A percentile compares a stretch with the other conserved stretches of the same genome.
phyloP scores from a whole-genome alignment of 2,797 vertebrate species.

The Cheirogaleus major region DNA sequence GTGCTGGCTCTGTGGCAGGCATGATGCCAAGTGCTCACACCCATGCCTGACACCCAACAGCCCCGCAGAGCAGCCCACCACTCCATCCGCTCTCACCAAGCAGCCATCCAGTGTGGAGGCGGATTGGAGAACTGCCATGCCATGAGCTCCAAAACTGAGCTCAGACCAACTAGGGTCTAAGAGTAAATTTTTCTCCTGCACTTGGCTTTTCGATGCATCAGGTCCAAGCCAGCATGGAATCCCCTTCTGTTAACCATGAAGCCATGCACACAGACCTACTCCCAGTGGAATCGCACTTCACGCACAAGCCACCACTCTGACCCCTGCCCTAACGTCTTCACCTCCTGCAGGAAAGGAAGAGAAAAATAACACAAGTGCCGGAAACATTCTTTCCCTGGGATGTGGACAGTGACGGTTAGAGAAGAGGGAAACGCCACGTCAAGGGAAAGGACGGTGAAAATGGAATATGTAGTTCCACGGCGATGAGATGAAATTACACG shows the following conservation, averaged over 20 bases:
- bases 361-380: neutral
- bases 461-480: fast-evolving
- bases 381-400: neutral
- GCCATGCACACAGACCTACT: neutral
- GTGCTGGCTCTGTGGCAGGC: neutral
- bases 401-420: neutral
- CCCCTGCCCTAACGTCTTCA: neutral
- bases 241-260: neutral
- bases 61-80: neutral
- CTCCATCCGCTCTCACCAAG: fast-evolving
- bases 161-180: neutral
- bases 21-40: too few species aligned
- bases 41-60: neutral
- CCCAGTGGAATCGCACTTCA: fast-evolving
- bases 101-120: neutral
- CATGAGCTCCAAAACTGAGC: neutral
- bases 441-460: neutral
- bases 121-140: fast-evolving
- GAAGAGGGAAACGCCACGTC: neutral
- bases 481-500: neutral
- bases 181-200: neutral
- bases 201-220: neutral
- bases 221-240: neutral
- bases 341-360: neutral
- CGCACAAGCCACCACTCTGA: too few species aligned